phyloP scores from a whole-genome alignment of 2,888 invertebrate genomes.

The Orthosia incerta region DNA sequence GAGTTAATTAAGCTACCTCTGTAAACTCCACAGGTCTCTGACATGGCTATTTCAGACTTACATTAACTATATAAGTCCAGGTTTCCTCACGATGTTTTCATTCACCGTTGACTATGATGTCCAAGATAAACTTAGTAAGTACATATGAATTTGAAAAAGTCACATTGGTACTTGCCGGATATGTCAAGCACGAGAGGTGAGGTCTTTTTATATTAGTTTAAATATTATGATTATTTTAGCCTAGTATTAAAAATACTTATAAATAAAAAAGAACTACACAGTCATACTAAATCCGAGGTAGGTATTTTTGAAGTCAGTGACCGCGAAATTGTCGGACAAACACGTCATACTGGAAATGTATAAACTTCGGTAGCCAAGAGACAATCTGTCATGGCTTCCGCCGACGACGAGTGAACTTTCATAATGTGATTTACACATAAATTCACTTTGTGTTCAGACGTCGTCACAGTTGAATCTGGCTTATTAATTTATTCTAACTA shows the following conservation, averaged over 20 bases:
- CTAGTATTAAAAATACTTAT: neutral
- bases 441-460: constrained; percentile 9
- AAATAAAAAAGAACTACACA: neutral
- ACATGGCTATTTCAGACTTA: no score
- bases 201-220: no score
- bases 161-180: no score
- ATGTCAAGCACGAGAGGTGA: no score
- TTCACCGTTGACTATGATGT: no score
- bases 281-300: neutral
- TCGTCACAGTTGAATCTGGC: neutral
- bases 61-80: no score
- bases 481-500: neutral
- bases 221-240: no score
- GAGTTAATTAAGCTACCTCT: no score
- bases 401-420: constrained; percentile 12
- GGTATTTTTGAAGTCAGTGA: constrained; percentile 13
- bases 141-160: no score
- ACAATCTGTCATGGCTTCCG: constrained; percentile 31
- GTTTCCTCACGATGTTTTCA: no score
- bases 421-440: constrained; percentile 12
- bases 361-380: constrained; percentile 23
- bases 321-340: constrained; percentile 17
- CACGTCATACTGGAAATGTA: constrained; percentile 20
- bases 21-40: no score
- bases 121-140: no score